A percentile compares a stretch with the other conserved stretches of the same genome.
phyloP scores from a whole-genome alignment of 2,113 vertebrate species.

The Chamaetylas fuelleborni region DNA sequence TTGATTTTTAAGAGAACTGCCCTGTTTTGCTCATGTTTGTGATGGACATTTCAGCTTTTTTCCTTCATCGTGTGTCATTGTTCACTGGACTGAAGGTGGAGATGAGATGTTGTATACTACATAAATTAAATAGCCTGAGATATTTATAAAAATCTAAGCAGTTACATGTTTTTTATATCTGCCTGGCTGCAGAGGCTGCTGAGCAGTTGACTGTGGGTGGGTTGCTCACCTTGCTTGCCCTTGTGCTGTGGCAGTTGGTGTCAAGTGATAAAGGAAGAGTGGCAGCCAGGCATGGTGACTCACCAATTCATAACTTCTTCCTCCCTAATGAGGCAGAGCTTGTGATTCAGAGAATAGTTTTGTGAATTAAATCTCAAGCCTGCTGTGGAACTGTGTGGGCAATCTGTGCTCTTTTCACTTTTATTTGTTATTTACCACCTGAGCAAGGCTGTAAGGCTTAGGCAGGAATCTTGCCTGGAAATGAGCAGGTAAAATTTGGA shows the following conservation, averaged over 20 bases:
- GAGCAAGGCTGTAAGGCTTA: neutral
- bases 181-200: neutral
- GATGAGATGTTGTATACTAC: neutral
- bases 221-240: conserved; percentile 3
- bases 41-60: neutral
- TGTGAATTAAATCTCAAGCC: neutral
- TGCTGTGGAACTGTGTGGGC: neutral
- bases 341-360: neutral
- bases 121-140: neutral
- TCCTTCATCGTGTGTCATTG: neutral
- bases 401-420: neutral
- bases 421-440: neutral
- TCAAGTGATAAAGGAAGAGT: conserved; percentile 10
- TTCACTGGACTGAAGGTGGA: neutral
- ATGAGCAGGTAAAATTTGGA: neutral
- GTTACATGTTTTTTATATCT: neutral
- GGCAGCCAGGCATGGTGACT: conserved; percentile 48
- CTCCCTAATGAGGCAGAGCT: neutral
- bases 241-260: conserved; percentile 17
- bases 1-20: neutral
- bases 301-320: conserved; percentile 35
- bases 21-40: neutral
- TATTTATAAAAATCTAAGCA: neutral
- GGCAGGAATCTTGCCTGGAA: neutral
- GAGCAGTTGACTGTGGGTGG: conserved; percentile 29